These are phyloP conservation scores for Clistopyga incitator DNA, from an alignment of 2,888 invertebrate species.

Conservation along the genomic window DNA sequence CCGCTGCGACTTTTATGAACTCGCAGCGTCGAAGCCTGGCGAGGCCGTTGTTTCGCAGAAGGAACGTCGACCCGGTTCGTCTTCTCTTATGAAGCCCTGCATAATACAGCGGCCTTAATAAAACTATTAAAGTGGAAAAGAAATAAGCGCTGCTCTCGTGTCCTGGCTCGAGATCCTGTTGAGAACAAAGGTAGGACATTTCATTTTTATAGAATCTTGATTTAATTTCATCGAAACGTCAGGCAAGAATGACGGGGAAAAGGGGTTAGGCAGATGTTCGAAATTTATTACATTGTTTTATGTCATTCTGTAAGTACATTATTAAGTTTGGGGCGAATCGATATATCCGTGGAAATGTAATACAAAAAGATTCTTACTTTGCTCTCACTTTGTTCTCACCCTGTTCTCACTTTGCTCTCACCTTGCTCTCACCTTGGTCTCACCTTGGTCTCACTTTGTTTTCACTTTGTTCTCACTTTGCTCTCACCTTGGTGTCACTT, in stretches of 20 bases:
- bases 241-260: not conserved
- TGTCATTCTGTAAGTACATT: no score
- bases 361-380: no score
- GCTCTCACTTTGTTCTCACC: no score
- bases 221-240: not conserved
- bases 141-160: not conserved
- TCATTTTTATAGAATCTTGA: not conserved
- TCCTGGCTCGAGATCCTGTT: not conserved
- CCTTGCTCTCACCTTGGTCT: no score
- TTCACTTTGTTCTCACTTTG: no score
- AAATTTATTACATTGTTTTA: not conserved
- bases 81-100: conserved; percentile 68
- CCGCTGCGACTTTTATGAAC: conserved; percentile 42
- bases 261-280: not conserved
- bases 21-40: conserved; percentile 15
- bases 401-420: no score
- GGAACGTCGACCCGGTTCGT: conserved; percentile 64
- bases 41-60: conserved; percentile 59
- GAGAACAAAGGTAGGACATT: not conserved
- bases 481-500: no score
- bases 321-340: no score
- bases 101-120: conserved; percentile 71
- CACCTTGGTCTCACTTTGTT: no score
- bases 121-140: conserved; percentile 66
- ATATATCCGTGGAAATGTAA: no score